Percentiles rank a stretch among this genome's conserved stretches.
Conservation (phyloP, 2,113 vertebrate genomes). For the Oreochromis tanganicae region DNA sequence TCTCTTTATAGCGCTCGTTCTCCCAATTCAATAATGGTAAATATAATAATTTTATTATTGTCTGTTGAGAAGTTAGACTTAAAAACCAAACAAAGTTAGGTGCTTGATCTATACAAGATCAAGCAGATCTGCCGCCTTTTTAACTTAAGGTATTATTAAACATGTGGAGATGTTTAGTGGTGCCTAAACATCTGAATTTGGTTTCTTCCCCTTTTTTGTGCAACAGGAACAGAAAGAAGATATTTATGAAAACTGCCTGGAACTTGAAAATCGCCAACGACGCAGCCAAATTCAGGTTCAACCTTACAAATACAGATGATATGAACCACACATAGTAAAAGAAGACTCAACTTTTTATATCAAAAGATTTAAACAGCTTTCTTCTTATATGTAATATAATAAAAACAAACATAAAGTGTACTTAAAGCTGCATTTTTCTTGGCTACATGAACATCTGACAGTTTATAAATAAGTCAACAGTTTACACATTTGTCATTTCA, state of each 20-base stretch:
- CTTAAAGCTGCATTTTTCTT: background rate
- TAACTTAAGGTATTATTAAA: background rate
- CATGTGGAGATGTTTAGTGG: background rate
- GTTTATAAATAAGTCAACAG: background rate
- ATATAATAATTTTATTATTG: background rate
- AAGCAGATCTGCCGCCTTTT: background rate
- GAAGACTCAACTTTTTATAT: background rate
- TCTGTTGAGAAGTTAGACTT: background rate
- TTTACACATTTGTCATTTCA: background rate
- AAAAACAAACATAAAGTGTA: background rate
- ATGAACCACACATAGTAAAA: background rate
- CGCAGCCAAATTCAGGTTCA: background rate
- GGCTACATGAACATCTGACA: background rate
- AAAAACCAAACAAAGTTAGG: too few species aligned
- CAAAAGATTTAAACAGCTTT: background rate
- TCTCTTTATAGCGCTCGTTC: background rate
- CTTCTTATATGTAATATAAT: background rate
- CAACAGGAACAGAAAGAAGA: background rate
- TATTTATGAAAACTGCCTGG: conserved; percentile 49
- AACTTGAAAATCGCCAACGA: background rate
- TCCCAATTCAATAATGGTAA: background rate
- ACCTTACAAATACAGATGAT: background rate
- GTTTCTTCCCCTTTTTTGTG: background rate
- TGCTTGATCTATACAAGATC: background rate
- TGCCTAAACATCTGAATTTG: background rate